Conservation (phyloP, 1,140 invertebrate genomes). For the Drosophila hydei region DNA sequence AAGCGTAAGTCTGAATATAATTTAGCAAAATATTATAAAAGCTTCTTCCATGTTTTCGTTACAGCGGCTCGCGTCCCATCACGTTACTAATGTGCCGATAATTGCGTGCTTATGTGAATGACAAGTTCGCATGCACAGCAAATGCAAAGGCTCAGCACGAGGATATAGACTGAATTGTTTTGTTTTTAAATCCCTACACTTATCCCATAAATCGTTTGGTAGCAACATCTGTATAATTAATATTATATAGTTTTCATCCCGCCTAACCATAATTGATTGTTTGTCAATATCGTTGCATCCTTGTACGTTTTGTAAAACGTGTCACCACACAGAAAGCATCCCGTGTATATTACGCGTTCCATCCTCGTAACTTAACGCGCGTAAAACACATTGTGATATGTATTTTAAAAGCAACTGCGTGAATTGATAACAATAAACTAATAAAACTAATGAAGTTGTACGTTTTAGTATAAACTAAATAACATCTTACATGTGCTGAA, state of each 20-base stretch:
- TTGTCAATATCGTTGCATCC: conserved; percentile 21
- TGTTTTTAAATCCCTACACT: conserved; percentile 8
- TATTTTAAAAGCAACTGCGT: conserved; percentile 51
- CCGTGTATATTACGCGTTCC: conserved; percentile 17
- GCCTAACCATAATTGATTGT: conserved; percentile 26
- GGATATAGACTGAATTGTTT: conserved; percentile 44
- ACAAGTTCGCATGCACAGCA: not conserved
- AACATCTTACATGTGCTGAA: conserved; percentile 33
- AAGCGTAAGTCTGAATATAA: conserved; percentile 41
- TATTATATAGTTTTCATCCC: conserved; percentile 8
- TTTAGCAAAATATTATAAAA: not conserved
- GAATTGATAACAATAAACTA: conserved; percentile 44
- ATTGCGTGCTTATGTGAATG: not conserved
- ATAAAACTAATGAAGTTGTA: conserved; percentile 40
- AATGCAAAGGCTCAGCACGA: conserved; percentile 10
- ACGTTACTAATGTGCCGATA: conserved; percentile 45
- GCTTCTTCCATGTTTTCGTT: not conserved
- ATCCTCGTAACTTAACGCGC: conserved; percentile 3
- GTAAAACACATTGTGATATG: conserved; percentile 67
- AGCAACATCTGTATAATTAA: conserved; percentile 3
- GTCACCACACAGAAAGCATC: conserved; percentile 25
- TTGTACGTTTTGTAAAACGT: conserved; percentile 31
- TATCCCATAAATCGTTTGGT: conserved; percentile 2
- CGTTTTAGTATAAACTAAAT: conserved; percentile 38
- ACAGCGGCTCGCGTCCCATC: conserved; percentile 31